A percentile compares a stretch with the other conserved stretches of the same genome.
These are phyloP conservation scores for Lithophane socia DNA, from an alignment of 2,888 invertebrate genomes.

Conservation along the genomic window DNA sequence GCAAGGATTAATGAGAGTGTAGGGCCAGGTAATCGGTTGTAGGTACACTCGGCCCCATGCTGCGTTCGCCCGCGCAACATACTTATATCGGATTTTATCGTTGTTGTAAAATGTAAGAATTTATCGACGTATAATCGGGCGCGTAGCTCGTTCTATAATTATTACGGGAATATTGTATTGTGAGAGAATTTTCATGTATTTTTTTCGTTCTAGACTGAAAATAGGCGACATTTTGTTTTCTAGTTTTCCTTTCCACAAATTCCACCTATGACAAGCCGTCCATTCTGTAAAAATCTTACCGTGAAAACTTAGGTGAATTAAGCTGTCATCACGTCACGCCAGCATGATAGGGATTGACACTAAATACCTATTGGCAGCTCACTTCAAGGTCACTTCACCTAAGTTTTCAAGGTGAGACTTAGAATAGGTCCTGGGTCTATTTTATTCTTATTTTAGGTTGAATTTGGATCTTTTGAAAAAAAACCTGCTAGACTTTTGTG, in stretches of 20 bases:
- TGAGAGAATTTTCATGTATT: conserved; percentile 32
- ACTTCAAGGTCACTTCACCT: too few relatives aligned
- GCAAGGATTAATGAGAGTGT: conserved; percentile 62
- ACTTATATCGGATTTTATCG: conserved; percentile 62
- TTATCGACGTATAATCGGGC: conserved; percentile 57
- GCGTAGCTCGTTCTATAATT: conserved; percentile 41
- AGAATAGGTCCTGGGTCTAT: not conserved
- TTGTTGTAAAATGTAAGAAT: conserved; percentile 63
- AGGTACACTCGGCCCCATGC: conserved; percentile 52
- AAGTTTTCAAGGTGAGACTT: too few relatives aligned
- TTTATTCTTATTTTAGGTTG: not conserved
- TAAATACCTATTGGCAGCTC: too few relatives aligned
- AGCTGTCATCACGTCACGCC: too few relatives aligned
- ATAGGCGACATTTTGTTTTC: not conserved
- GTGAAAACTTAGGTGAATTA: too few relatives aligned
- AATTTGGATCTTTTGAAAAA: not conserved
- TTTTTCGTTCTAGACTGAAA: not conserved
- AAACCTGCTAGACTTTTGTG: too few relatives aligned
- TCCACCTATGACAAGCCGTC: too few relatives aligned
- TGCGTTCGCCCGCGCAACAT: conserved; percentile 51
- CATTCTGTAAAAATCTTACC: too few relatives aligned
- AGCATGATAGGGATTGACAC: too few relatives aligned
- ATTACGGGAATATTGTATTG: conserved; percentile 46
- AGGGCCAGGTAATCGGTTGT: conserved; percentile 56
- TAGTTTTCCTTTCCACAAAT: not conserved